Evolutionary conservation across 2,888 invertebrate genomes (phyloP), one percentile per base, ranked within the genome.

Genomic region (Harpagoxenus sublaevis): DNA sequence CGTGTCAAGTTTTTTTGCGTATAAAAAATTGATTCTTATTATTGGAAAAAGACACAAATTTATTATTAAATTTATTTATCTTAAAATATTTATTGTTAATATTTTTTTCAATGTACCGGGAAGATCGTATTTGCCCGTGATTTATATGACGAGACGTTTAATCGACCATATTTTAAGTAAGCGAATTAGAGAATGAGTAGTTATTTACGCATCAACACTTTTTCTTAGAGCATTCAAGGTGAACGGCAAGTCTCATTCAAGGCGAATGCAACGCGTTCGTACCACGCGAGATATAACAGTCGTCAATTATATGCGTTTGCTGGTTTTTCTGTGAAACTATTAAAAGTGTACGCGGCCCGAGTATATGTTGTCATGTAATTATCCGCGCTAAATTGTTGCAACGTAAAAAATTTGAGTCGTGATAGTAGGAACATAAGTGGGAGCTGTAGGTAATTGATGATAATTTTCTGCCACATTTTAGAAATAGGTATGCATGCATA

Each of bases 151-250:
- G 8, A 45, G 9, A 39, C 28, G 8, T 55, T n/a, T n/a, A 60
- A 62, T 71, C 18, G 35, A 28, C 4, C 51, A 35, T 3, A 81
- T 81, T 71, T 71, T 8, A 48, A 71, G 18, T 48, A 35, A 42
- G 4, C 23, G 71, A 71, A 28, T 79, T 60, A 79, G 39, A 79
- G 51, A 60, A 71, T 71, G 35, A 71, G 2, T 51, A 55, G 84
- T 55, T 65, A 83, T 84, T 84, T 85, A 84, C 83, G 74, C 81
- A 63, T n/a, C 42, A 57, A 62, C 63, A 86, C 77, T 84, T 85
- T 88, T 90, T 88, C 79, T 86, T 81, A 62, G 15, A 42, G 48
- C 77, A 73, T 71, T 88, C 91, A 91, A 91, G 91, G 91, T 90
- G 82, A 90, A 88, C 91, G 51, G 62, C 88, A 83, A 79, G 42